A percentile compares a stretch with the other conserved stretches of the same genome.
These are phyloP conservation scores for Cydia fagiglandana DNA, from an alignment of 1,140 invertebrate species.

Conservation along the genomic window DNA sequence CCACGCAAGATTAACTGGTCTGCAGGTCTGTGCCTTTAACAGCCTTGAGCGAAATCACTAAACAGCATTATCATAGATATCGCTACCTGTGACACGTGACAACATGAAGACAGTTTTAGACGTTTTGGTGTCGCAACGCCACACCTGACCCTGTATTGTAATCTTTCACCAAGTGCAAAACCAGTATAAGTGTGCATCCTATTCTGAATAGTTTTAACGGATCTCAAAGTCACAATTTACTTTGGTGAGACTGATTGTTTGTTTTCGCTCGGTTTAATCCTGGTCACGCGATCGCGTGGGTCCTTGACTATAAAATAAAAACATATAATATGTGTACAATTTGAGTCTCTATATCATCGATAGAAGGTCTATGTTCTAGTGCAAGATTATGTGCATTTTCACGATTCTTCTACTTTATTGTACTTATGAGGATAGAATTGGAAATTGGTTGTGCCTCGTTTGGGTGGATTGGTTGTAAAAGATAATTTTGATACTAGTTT, in stretches of 20 bases:
- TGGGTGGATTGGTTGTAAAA: no score
- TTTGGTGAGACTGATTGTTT: neutral
- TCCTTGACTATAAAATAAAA: slow-evolving; percentile 4
- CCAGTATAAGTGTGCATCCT: neutral
- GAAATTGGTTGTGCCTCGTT: no score
- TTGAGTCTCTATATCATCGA: neutral
- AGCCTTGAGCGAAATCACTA: neutral
- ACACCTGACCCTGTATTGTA: neutral
- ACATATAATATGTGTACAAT: neutral
- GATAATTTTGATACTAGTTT: no score
- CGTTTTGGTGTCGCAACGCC: slow-evolving; percentile 6
- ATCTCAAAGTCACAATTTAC: neutral
- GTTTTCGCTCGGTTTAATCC: no score
- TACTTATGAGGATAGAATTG: neutral
- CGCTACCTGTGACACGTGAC: neutral
- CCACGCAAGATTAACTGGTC: no score
- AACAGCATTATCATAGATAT: slow-evolving; percentile 3
- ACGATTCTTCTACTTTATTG: neutral
- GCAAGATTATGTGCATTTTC: neutral
- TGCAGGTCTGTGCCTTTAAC: no score
- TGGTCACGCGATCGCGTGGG: slow-evolving; percentile 22
- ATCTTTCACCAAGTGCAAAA: neutral
- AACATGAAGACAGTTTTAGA: neutral
- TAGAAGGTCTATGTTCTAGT: neutral
- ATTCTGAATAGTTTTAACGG: neutral